Evolutionary conservation across 2,113 vertebrate genomes (phyloP), one percentile per base, ranked within the genome.

Genomic region (Scomber colias): DNA sequence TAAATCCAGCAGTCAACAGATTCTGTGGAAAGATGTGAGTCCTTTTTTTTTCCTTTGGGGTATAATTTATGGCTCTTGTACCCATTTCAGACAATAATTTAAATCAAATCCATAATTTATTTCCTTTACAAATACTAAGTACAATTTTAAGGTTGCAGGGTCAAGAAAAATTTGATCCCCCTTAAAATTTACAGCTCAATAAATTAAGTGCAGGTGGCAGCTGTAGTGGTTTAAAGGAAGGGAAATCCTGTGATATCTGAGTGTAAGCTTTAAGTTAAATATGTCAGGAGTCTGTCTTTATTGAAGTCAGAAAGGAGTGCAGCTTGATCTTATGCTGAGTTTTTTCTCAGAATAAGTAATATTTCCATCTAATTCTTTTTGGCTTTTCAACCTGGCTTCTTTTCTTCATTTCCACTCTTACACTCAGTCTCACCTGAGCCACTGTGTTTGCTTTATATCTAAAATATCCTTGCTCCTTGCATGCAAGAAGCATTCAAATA

Each of bases 1-100:
- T 80, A 83, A 91, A 45, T 91, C 91, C 75, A 93, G 81, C 86
- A 95, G 94, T 82, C 94, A 95, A 44, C 94, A 95, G 82, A 83
- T 86, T 79, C 86, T 94, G n/a, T 95, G 92, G 90, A 94, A 94
- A 87, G 95, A 95, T 94, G 94, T 95, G 92, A 95, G 95, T 95
- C 17, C 19, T 55, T 12, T 54, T 55, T 55, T 69, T 27, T 15
- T 11, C 5, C 1, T 69, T 30, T 71, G 31, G 0, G 27, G 21
- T 67, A 63, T 72, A 4, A 67, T 80, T 84, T 71, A 75, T 50
- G 57, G 53, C n/a, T 69, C 46, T 77, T 64, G 9, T 53, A 40
- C 19, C 45, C 13, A 51, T 51, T 74, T n/a, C 16, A 45, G 44
- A 21, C 10, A 50, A 3, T 6, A 40, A 64, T 40, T n/a, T 14